A percentile compares a stretch with the other conserved stretches of the same genome.
Conservation (phyloP, 2,113 vertebrate species). For the Aptenodytes forsteri region DNA sequence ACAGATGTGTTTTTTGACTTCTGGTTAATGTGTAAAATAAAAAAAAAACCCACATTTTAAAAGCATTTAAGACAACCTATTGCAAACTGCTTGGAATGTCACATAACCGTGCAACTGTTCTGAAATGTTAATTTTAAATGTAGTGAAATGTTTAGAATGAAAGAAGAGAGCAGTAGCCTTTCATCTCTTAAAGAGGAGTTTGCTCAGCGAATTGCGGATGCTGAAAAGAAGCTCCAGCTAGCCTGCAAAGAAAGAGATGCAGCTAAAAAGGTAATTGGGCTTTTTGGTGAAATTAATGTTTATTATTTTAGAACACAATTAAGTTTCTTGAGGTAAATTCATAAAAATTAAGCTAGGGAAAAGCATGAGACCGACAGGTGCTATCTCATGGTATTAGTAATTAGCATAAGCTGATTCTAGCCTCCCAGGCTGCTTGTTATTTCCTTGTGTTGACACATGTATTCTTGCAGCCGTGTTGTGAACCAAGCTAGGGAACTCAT, state of each 20-base stretch:
- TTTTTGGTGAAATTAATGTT: neutral
- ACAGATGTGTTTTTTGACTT: neutral
- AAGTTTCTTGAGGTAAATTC: neutral
- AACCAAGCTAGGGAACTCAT: neutral
- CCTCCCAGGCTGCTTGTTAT: neutral
- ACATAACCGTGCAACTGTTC: neutral
- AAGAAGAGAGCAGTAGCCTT: slow-evolving; percentile 91
- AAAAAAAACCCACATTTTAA: neutral
- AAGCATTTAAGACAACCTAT: neutral
- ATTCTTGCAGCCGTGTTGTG: neutral
- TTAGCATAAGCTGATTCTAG: neutral
- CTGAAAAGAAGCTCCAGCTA: slow-evolving; percentile 93
- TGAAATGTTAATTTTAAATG: slow-evolving; percentile 48
- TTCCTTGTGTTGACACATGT: neutral
- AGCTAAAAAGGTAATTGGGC: slow-evolving; percentile 88
- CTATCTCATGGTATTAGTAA: neutral
- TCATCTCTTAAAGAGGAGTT: slow-evolving; percentile 94
- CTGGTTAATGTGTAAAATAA: neutral
- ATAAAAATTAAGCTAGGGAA: neutral
- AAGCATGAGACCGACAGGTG: neutral
- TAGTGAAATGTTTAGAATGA: slow-evolving; percentile 92
- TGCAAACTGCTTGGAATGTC: neutral
- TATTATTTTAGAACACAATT: neutral
- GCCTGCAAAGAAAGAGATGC: slow-evolving; percentile 97
- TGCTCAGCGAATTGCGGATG: slow-evolving; percentile 94